These are phyloP conservation scores for Phenganax marumi DNA, from an alignment of 92 coral and sea anemone genomes.

Conservation along the genomic window DNA sequence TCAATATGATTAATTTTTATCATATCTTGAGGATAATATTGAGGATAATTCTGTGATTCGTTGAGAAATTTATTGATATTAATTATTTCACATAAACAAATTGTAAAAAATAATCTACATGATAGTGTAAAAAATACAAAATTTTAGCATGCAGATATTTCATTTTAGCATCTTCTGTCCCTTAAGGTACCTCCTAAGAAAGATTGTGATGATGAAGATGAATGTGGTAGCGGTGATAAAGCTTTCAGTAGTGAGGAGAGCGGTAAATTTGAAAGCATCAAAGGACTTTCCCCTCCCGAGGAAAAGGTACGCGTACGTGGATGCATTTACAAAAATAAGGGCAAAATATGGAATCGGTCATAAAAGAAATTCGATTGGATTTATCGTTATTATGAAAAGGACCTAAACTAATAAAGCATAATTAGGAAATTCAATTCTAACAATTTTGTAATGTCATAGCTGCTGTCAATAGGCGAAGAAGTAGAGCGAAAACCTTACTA, in stretches of 20 bases:
- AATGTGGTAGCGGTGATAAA: constrained; percentile 24
- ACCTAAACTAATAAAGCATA: too few relatives aligned
- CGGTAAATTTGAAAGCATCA: neutral
- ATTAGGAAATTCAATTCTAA: too few relatives aligned
- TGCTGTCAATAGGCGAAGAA: too few relatives aligned
- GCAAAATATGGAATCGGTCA: too few relatives aligned
- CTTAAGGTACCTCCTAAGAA: neutral
- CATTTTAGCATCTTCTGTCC: neutral
- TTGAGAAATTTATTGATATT: too few relatives aligned
- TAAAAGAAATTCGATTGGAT: too few relatives aligned
- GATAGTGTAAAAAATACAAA: neutral
- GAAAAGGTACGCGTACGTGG: neutral
- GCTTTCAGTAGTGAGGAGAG: neutral
- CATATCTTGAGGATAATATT: neutral
- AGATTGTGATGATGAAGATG: constrained; percentile 27
- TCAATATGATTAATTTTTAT: neutral
- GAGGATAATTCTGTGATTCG: neutral
- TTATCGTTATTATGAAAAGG: too few relatives aligned
- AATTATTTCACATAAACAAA: too few relatives aligned
- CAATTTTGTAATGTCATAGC: too few relatives aligned
- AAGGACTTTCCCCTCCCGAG: neutral
- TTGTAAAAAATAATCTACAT: neutral
- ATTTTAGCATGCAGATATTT: neutral
- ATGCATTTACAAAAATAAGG: too few relatives aligned
- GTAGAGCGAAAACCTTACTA: too few relatives aligned